A percentile compares a stretch with the other conserved stretches of the same genome.
phyloP scores from a whole-genome alignment of 2,113 vertebrate species.

The Pionites leucogaster region DNA sequence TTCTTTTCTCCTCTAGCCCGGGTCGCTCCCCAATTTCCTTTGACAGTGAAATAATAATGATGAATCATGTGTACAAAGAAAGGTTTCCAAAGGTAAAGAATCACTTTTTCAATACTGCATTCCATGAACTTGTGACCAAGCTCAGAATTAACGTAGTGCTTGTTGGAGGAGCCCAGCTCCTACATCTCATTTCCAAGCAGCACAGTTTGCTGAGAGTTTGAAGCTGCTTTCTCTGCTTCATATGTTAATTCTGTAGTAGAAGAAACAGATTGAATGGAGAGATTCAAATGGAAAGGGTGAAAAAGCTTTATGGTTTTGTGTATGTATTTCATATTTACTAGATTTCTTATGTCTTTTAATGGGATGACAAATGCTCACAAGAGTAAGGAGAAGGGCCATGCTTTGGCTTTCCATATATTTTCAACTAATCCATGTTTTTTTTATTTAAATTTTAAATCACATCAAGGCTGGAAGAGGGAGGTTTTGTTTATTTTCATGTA shows the following conservation, averaged over 20 bases:
- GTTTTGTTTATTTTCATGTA: not conserved
- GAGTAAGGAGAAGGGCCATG: not conserved
- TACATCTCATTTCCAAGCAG: not conserved
- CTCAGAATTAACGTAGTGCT: not conserved
- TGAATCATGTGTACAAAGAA: conserved; percentile 99
- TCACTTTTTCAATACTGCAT: not conserved
- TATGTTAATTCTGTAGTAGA: not conserved
- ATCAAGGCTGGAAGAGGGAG: not conserved
- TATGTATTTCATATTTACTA: not conserved
- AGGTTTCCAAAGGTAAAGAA: conserved; percentile 94
- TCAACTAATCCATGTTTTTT: not conserved
- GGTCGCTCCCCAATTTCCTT: conserved; percentile 94
- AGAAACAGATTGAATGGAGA: not conserved
- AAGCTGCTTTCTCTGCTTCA: not conserved
- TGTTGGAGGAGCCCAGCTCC: not conserved
- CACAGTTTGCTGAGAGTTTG: not conserved
- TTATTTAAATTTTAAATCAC: not conserved
- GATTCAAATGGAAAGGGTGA: not conserved
- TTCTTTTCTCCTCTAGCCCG: conserved; percentile 81
- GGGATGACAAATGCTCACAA: not conserved
- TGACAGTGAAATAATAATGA: conserved; percentile 99
- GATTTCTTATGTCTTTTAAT: not conserved
- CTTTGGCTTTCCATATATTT: not conserved
- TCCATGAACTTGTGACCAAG: not conserved
- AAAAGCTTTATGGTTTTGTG: not conserved